Evolutionary conservation across 2,113 vertebrate species (phyloP), one percentile per base, ranked within the genome.

Genomic region (Oreochromis spilurus): DNA sequence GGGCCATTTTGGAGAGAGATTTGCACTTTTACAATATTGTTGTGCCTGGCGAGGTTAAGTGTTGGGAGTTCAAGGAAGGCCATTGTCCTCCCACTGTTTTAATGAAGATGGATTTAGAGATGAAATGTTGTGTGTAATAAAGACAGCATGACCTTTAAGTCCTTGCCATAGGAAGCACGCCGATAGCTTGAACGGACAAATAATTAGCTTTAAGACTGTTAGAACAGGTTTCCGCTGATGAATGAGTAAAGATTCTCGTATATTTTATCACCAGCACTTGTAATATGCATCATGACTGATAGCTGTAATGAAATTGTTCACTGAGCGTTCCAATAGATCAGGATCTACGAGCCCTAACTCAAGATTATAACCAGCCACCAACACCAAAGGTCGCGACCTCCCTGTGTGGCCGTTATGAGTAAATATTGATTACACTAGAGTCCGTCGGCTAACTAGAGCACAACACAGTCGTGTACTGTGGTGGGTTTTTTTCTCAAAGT

Each of bases 101-200:
- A 96, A 96, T 95, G 94, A 96, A 96, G 96, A 96, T 89, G 94
- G 92, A 96, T 96, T 95, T 92, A 82, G 77, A 92, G 94, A 94
- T 94, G 92, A 95, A 94, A 90, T 91, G 87, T 84, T 93, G 85
- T 89, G 86, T 83, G 92, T 89, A 93, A 96, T 95, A 91, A 96
- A 95, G 90, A 93, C 87, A 87, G 82, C 19, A 1, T 95, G 92
- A 95, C 91, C 94, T 95, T 96, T 95, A 89, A 85, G 82, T 82
- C 77, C 72, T 86, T 31, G 70, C 65, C 53, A 88, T 84, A 60
- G 72, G 72, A 90, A 91, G 90, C 86, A 89, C 7, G 14, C 80
- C 53, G 75, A 82, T 78, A 72, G 57, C 89, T 85, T 80, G 19
- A 83, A 79, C 65, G 26, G 40, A 86, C 65, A 87, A 89, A 89